Evolutionary conservation across 2,113 vertebrate species (phyloP), one percentile per base, ranked within the genome.

Genomic region (Odobenus rosmarus): DNA sequence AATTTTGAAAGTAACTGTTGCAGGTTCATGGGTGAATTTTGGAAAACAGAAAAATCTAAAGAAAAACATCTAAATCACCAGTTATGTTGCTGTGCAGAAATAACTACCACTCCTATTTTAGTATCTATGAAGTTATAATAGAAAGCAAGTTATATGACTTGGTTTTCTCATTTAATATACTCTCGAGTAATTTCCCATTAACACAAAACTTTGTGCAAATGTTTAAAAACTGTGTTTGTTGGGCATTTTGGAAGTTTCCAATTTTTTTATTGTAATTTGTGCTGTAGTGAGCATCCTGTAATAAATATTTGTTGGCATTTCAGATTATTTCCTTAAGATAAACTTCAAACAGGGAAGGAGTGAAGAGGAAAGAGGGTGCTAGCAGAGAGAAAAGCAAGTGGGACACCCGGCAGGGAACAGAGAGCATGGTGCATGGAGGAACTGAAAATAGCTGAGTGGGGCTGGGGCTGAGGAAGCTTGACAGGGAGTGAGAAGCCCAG

Each of bases 121-220:
- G 8, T 72, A 55, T 77, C 67, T 59, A 2, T 86, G 82, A 46
- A 74, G 21, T 61, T 93, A 31, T 74, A 26, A 69, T 46, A 19
- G 77, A 83, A 97, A 91, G n/a, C n/a, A 91, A 61, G 15, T 62
- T 90, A 64, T 53, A 33, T 69, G 74, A 62, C 42, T 71, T 87
- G 31, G 57, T 71, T 86, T 95, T 92, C 42, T 96, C 51, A 55
- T 74, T 51, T 36, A 76, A 87, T 76, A 28, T 19, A 39, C 28
- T 19, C 39, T 15, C 14, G 3, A 74, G 19, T n/a, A 81, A 59
- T 90, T 77, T 89, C 76, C 82, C 57, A 82, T 55, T 59, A 90
- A 62, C 53, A 46, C 33, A 74, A 11, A 81, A 46, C 46, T 51
- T 69, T 59, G 49, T 42, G 59, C 33, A 51, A 15, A 72, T 90